phyloP scores from a whole-genome alignment of 2,888 invertebrate species.

The Melitaea athalia region DNA sequence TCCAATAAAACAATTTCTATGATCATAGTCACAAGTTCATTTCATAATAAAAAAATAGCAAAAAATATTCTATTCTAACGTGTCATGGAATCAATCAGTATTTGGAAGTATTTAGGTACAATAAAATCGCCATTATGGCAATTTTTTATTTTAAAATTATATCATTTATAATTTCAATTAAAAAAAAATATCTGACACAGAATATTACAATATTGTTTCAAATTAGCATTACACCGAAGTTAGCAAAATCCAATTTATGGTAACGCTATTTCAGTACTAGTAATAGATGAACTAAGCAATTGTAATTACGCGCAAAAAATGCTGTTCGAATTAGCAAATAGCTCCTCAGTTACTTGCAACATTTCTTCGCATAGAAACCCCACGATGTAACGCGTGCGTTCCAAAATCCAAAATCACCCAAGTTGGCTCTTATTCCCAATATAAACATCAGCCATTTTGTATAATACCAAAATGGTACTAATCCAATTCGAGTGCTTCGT shows the following conservation, averaged over 20 bases:
- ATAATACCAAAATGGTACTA: too few species aligned
- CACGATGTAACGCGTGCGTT: neutral
- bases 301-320: too few species aligned
- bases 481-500: too few species aligned
- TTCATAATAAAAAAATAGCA: neutral
- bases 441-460: too few species aligned
- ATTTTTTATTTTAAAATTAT: neutral
- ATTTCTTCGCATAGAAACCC: neutral
- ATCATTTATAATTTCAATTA: neutral
- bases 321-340: too few species aligned
- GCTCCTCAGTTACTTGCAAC: too few species aligned
- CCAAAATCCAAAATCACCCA: too few species aligned
- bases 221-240: neutral
- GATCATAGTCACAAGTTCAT: neutral
- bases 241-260: neutral
- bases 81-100: conserved; percentile 14
- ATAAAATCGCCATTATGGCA: neutral
- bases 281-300: neutral
- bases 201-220: neutral
- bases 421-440: too few species aligned
- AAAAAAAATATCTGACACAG: neutral
- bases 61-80: neutral
- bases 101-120: conserved; percentile 3
- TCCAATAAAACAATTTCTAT: neutral
- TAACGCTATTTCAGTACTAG: neutral